Base-by-base conservation (phyloP, 2,797 vertebrate species). In the Simalia tracyae region DNA sequence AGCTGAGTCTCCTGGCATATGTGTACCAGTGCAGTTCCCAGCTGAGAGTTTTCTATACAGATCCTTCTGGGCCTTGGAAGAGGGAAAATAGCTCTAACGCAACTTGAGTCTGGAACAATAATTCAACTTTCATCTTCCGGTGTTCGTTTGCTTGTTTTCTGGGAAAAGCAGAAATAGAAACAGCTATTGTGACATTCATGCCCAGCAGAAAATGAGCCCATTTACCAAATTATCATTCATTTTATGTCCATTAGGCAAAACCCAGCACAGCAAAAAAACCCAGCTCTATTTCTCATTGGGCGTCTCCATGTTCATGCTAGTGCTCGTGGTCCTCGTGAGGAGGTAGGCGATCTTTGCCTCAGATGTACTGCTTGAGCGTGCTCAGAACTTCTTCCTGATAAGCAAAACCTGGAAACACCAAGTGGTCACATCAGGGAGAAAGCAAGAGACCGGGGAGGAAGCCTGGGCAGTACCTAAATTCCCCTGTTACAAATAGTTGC, bases 81-180 rank as follows among this genome's bases (percentile, higher is more conserved):
- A 56, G 76, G 14, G 3, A 42, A 93, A 91, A 10, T 56, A 91
- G 61, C 46, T 68, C 88, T 60, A 89, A n/a, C 89, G 22, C 0
- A 4, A 57, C 91, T 14, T 91, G 57, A 92, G 91, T 66, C 87
- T 72, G 84, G 56, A 84, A 94, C 90, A 91, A 89, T 57, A 85
- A 89, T 85, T 31, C 12, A 93, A 93, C 54, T 94, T 90, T 94
- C 88, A 93, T 89, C 93, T 93, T 19, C 3, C 7, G 59, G 85
- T 57, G 64, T 0, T 5, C 22, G 88, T 26, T 95, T 94, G 91
- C 50, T 87, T 88, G 60, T 88, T 84, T 88, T 56, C n/a, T 26
- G 22, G 14, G 89, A 24, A 11, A 60, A 0, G 0, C 5, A 72
- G 76, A 93, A 89, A 24, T 0, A 24, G 5, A 64, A 61, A 66